Conservation (phyloP, 2,888 invertebrate genomes). For the Entomobrya proxima region DNA sequence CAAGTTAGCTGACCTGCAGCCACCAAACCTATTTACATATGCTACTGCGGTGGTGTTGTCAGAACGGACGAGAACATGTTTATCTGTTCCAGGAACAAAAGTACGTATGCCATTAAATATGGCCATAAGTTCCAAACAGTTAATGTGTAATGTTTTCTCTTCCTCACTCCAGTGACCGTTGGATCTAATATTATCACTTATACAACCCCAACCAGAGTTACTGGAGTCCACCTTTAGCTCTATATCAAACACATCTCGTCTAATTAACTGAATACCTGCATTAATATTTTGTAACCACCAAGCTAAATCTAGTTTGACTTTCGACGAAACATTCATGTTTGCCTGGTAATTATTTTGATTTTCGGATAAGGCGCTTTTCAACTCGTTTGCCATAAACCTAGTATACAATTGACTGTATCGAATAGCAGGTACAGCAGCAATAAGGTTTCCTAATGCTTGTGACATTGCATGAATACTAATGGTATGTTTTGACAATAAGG, state of each 20-base stretch:
- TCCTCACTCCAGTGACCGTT: background rate
- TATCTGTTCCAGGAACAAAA: background rate
- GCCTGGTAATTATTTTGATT: background rate
- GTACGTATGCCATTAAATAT: background rate
- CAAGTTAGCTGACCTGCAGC: background rate
- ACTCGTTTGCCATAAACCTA: background rate
- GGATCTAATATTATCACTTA: background rate
- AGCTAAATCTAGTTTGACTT: background rate
- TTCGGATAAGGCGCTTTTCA: background rate
- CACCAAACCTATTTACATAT: slow-evolving; percentile 60
- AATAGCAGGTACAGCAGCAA: background rate
- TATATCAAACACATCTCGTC: background rate
- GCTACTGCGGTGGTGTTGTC: background rate
- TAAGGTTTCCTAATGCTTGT: background rate
- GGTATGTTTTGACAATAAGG: background rate
- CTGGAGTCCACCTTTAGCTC: background rate
- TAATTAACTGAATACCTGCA: background rate
- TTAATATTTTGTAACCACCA: background rate
- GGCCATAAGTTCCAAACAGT: background rate
- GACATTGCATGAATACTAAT: background rate
- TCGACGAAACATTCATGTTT: background rate
- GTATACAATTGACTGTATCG: background rate
- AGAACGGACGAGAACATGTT: background rate
- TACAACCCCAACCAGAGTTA: background rate
- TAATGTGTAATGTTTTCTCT: background rate